Conservation (phyloP, 2,888 invertebrate genomes). For the Fragum whitleyi region DNA sequence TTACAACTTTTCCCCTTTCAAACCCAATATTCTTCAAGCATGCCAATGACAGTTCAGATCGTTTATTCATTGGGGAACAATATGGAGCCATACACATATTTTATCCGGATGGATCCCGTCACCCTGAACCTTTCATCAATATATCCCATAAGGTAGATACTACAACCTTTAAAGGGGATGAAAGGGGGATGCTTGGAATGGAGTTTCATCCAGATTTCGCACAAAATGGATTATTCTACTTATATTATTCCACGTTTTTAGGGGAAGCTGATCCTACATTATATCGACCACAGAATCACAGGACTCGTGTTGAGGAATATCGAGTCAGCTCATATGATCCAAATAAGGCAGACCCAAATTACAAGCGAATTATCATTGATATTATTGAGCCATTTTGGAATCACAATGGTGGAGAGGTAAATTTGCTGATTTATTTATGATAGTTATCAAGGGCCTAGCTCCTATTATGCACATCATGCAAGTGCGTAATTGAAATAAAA, state of each 20-base stretch:
- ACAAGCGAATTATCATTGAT: conserved; percentile 75
- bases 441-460: too few species aligned
- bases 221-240: conserved; percentile 78
- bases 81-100: conserved; percentile 76
- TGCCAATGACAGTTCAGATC: conserved; percentile 78
- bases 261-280: neutral
- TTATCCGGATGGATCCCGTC: conserved; percentile 67
- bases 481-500: too few species aligned
- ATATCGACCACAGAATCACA: conserved; percentile 47
- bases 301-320: conserved; percentile 74
- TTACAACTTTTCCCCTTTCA: conserved; percentile 59
- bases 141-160: conserved; percentile 65
- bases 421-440: too few species aligned
- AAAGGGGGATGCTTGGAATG: conserved; percentile 79
- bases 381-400: conserved; percentile 80
- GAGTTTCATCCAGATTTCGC: conserved; percentile 80
- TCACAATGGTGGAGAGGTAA: conserved; percentile 84
- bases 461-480: too few species aligned
- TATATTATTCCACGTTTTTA: conserved; percentile 76
- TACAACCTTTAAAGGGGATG: conserved; percentile 70
- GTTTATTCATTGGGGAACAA: conserved; percentile 82
- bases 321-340: conserved; percentile 63
- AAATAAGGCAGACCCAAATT: conserved; percentile 72
- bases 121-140: conserved; percentile 75
- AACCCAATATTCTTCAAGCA: conserved; percentile 77